phyloP scores from a whole-genome alignment of 2,888 invertebrate species.

The Rotaria magnacalcarata region DNA sequence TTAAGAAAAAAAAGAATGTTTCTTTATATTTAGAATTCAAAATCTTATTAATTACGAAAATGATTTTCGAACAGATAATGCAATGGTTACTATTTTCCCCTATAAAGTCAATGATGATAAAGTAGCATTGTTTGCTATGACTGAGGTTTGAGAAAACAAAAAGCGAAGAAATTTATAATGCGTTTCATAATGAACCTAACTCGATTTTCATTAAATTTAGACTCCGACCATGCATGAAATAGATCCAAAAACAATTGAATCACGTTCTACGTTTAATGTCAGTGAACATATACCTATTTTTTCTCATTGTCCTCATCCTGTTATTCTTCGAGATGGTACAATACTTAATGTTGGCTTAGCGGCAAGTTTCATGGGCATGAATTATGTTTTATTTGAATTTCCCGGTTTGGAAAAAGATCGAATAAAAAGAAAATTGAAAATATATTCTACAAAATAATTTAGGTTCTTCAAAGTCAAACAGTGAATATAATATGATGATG shows the following conservation, averaged over 20 bases:
- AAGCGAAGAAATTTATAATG: not conserved
- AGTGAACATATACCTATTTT: not conserved
- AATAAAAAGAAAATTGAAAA: not conserved
- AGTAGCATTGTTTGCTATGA: not conserved
- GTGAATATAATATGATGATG: not conserved
- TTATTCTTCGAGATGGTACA: not conserved
- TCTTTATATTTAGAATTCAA: not conserved
- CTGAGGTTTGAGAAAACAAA: not conserved
- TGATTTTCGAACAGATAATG: slow-evolving; percentile 10
- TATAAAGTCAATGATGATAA: not conserved
- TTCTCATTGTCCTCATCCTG: not conserved
- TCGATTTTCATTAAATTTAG: not conserved
- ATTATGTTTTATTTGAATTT: not conserved
- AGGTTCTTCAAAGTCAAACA: not conserved
- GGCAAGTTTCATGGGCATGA: not conserved
- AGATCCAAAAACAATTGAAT: not conserved
- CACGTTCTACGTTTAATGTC: not conserved
- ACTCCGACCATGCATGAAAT: not conserved
- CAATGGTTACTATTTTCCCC: not conserved
- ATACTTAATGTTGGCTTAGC: not conserved
- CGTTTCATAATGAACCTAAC: not conserved
- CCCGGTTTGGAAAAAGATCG: not conserved
- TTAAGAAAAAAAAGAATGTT: no score
- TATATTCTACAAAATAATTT: not conserved
- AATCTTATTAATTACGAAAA: not conserved